A percentile compares a stretch with the other conserved stretches of the same genome.
phyloP scores from a whole-genome alignment of 2,888 invertebrate genomes.

The Schrankia costaestrigalis region DNA sequence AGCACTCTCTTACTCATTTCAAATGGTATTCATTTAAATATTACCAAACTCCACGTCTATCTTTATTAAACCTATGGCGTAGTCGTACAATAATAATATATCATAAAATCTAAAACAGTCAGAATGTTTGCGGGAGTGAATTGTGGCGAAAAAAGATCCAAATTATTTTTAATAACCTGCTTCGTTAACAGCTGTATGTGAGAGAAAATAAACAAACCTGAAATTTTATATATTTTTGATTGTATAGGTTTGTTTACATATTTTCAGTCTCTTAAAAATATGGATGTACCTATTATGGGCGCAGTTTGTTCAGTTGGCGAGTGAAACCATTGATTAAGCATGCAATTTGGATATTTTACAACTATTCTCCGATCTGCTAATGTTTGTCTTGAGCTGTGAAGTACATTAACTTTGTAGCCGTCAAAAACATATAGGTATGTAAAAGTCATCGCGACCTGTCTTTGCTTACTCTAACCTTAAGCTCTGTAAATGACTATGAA shows the following conservation, averaged over 20 bases:
- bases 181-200: slow-evolving; percentile 21
- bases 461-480: no score
- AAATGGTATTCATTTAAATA: not conserved
- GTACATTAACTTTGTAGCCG: no score
- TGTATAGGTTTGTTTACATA: not conserved
- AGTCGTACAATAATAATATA: slow-evolving; percentile 64
- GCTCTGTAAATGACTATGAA: no score
- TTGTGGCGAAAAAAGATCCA: slow-evolving; percentile 60
- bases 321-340: no score
- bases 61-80: slow-evolving; percentile 18
- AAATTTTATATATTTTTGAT: slow-evolving; percentile 4
- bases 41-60: slow-evolving; percentile 25
- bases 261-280: not conserved
- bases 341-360: no score
- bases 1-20: no score
- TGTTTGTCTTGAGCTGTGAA: no score
- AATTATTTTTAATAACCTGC: slow-evolving; percentile 54
- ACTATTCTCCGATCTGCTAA: no score
- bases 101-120: slow-evolving; percentile 71
- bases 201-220: slow-evolving; percentile 5
- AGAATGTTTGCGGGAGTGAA: slow-evolving; percentile 62
- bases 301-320: no score
- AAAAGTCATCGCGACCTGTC: no score
- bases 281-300: no score
- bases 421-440: no score